Conservation (phyloP, 2,797 vertebrate genomes). For the Dromococcyx pavoninus region DNA sequence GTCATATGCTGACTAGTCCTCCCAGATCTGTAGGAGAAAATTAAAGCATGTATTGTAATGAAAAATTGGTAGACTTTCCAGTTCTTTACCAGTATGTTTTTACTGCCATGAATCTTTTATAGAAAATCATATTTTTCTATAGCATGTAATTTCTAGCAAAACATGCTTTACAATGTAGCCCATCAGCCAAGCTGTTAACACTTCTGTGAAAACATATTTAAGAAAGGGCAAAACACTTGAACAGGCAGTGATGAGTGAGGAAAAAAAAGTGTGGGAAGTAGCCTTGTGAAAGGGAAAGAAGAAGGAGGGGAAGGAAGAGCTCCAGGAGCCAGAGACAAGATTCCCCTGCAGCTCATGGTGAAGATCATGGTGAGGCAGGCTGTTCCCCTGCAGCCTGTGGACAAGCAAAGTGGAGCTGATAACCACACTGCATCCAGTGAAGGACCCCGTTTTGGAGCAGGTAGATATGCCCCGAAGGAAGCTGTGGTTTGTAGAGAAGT, state of each 20-base stretch:
- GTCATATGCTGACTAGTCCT: background rate
- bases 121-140: background rate
- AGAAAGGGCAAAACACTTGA: background rate
- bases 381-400: background rate
- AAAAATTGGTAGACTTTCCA: background rate
- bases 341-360: background rate
- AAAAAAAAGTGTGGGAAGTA: background rate
- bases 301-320: background rate
- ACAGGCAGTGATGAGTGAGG: background rate
- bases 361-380: background rate
- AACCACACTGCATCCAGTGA: rapidly evolving
- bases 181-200: background rate
- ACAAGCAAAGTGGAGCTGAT: background rate
- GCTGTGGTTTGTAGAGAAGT: background rate
- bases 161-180: background rate
- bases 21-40: background rate
- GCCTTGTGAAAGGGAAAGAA: background rate
- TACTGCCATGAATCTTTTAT: background rate
- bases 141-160: background rate
- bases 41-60: background rate
- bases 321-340: rapidly evolving
- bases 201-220: background rate
- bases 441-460: background rate
- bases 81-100: background rate
- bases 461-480: background rate